Evolutionary conservation across 2,113 vertebrate species (phyloP), one percentile per base, ranked within the genome.

Genomic region (Plectropomus leopardus): DNA sequence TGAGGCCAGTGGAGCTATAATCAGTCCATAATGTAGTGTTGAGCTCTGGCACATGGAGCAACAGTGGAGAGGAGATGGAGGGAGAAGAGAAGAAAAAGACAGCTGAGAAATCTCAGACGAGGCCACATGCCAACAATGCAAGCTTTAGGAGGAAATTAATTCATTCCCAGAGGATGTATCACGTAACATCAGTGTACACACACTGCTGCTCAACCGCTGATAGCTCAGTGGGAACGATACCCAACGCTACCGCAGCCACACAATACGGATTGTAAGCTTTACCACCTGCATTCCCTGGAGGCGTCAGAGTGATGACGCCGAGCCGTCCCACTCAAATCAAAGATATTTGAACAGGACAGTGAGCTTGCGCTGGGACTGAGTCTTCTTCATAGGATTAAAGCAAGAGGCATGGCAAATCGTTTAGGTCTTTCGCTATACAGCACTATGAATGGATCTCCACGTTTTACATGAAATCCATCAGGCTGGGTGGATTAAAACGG

Each of bases 111-210:
- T 83, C 71, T 81, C 77, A 63, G 75, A 36, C 36, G 11, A 80
- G 79, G 83, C 72, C 77, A 70, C 50, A 83, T 73, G 85, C 84
- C 82, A 91, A 88, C 85, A 73, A 76, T 28, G 0, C 70, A 72
- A 48, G 76, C 71, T 84, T 86, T 72, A 67, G 73, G 81, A 88
- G 83, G 86, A 90, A 92, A 90, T 88, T 15, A 87, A 84, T 84
- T 84, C 16, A 65, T 65, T 87, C 87, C 90, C 88, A 28, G 73
- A 83, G 84, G 87, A 82, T 57, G 76, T 88, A 88, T 90, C 82
- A 26, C 19, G 3, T 89, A 76, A 86, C 80, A 65, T 65, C 59
- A 32, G 65, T 15, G 60, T 47, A 65, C 47, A 67, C 78, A 75
- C 69, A 66, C 74, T 66, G 65, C 82, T 78, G 84, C 64, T 83